Base-by-base conservation (phyloP, 2,797 vertebrate species). In the Cossypha polioptera region DNA sequence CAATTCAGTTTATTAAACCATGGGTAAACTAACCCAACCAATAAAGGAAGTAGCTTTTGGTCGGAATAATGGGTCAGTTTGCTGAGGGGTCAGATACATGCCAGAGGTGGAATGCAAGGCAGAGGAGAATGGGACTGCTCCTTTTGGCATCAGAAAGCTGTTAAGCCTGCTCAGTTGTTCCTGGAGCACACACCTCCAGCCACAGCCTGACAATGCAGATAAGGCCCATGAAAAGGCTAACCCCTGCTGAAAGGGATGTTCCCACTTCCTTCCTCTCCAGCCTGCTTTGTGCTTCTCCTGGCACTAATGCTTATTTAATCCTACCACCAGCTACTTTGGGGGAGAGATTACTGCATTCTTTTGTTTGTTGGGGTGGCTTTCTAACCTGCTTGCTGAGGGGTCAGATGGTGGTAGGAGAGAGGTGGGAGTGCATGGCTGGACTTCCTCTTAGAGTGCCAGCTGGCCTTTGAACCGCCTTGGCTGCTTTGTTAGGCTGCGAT, bases 181-280 rank as follows among this genome's bases (percentile, higher is more conserved):
- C 31, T 83, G 72, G 61, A 86, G 81, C 63, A 67, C 58, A 67
- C n/a, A 40, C 62, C 76, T 92, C 63, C 16, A 35, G 28, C 55
- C 1, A 2, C n/a, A 69, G 67, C 8, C 48, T 76, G 81, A 96
- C 94, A 96, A 94, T 86, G 63, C 50, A 91, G 93, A 94, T 86
- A 86, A 92, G 58, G 54, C 91, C 85, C 71, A 94, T 94, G 87
- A 96, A 96, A 96, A 90, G 91, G 54, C 90, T 80, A 95, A 90
- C 90, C 95, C 91, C 94, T 90, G 94, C 95, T 92, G 96, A 90
- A 96, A 96, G 75, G 76, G 95, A 95, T 95, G 96, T 88, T 94
- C 93, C 78, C 45, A 80, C 68, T 96, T 96, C 96, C 96, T 91
- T 96, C 95, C 91, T 94, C 65, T 20, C 9, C 35, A 81, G 61